Conservation (phyloP, 2,888 invertebrate genomes). For the Acheta domesticus region DNA sequence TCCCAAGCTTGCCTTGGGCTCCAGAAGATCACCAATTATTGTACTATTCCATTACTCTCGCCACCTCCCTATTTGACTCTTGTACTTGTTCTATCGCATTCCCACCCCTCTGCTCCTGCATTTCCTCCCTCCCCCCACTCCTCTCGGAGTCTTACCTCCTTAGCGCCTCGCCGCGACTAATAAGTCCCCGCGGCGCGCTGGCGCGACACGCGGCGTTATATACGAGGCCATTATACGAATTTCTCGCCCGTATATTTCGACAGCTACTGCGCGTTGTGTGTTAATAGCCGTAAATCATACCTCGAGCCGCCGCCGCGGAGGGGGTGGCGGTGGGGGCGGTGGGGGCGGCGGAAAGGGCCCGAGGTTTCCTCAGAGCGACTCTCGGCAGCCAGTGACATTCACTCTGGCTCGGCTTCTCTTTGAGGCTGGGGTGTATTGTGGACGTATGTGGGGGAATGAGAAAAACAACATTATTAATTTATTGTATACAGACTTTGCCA, state of each 20-base stretch:
- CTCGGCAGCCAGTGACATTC: too few relatives aligned
- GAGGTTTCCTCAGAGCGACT: background rate
- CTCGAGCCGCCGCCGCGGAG: background rate
- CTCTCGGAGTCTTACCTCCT: background rate
- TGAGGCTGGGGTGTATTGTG: too few relatives aligned
- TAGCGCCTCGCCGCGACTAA: background rate
- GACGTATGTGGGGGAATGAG: too few relatives aligned
- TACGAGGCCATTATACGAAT: slow-evolving; percentile 9
- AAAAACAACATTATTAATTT: too few relatives aligned
- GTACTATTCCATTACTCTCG: background rate
- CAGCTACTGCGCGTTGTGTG: slow-evolving; percentile 9
- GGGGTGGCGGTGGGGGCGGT: background rate
- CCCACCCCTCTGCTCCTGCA: background rate
- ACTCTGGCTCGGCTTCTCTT: too few relatives aligned
- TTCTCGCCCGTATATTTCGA: slow-evolving; percentile 18
- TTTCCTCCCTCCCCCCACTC: background rate
- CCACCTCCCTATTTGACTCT: background rate
- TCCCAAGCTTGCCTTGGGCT: too few relatives aligned
- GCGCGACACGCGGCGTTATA: background rate
- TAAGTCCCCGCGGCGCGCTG: background rate
- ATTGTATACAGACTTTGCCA: too few relatives aligned
- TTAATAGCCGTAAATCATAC: slow-evolving; percentile 4
- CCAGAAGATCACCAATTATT: too few relatives aligned
- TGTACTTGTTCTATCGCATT: too few relatives aligned
- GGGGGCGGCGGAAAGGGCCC: background rate